A percentile compares a stretch with the other conserved stretches of the same genome.
Conservation (phyloP, 2,113 vertebrate genomes). For the Nematolebias whitei region DNA sequence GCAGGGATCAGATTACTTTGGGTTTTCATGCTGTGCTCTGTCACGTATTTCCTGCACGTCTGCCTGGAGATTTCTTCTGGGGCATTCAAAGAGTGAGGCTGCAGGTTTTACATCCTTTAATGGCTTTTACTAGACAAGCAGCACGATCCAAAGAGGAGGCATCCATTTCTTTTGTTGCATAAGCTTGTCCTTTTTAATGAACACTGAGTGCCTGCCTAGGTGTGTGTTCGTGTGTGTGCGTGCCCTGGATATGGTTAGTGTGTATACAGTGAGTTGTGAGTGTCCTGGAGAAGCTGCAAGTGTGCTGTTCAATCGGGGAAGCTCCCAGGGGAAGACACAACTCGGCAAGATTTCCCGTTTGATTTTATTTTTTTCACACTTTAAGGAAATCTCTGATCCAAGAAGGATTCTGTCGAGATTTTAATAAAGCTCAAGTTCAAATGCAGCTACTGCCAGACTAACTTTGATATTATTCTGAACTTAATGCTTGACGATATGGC, state of each 20-base stretch:
- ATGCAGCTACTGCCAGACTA: too few relatives aligned
- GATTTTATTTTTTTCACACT: too few relatives aligned
- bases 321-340: slow-evolving; percentile 10
- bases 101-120: slow-evolving; percentile 58
- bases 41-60: slow-evolving; percentile 29
- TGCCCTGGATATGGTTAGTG: slow-evolving; percentile 8
- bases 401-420: too few relatives aligned
- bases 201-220: slow-evolving; percentile 32
- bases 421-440: too few relatives aligned
- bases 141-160: slow-evolving; percentile 29
- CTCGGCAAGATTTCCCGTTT: too few relatives aligned
- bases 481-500: too few relatives aligned
- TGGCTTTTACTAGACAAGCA: slow-evolving; percentile 45
- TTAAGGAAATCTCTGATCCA: too few relatives aligned
- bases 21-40: slow-evolving; percentile 34
- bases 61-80: slow-evolving; percentile 40
- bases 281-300: slow-evolving; percentile 1
- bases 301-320: slow-evolving; percentile 40
- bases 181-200: slow-evolving; percentile 35
- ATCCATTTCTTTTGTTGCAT: slow-evolving; percentile 50
- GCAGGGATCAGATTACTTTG: slow-evolving; percentile 37
- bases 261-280: slow-evolving; percentile 18
- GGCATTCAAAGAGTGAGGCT: slow-evolving; percentile 37
- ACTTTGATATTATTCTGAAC: too few relatives aligned
- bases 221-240: slow-evolving; percentile 29